Percentiles rank a stretch among this genome's conserved stretches.
Conservation (phyloP, 2,888 invertebrate genomes). For the Keiferia lycopersicella region DNA sequence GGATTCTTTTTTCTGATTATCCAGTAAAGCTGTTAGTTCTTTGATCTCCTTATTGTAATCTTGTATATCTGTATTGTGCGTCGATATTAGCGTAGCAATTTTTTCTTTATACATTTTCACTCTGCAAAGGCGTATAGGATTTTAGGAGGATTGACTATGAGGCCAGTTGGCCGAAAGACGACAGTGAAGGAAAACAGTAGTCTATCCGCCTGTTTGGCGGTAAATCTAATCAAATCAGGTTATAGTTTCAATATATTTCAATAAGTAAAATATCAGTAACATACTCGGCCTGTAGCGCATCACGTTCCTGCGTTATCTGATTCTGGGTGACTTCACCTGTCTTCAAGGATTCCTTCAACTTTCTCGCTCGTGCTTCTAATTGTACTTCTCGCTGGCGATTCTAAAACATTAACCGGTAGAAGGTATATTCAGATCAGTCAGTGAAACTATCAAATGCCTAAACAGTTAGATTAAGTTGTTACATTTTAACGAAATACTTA, state of each 20-base stretch:
- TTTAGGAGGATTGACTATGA: no score
- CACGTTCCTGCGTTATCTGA: conserved; percentile 65
- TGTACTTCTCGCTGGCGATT: conserved; percentile 71
- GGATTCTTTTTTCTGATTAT: conserved; percentile 48
- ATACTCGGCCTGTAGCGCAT: conserved; percentile 63
- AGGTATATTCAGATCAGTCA: neutral
- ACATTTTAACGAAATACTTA: no score
- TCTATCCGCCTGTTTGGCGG: no score
- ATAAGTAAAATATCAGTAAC: conserved; percentile 32
- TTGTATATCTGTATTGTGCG: conserved; percentile 54
- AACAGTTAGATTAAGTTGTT: neutral
- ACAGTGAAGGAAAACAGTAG: no score
- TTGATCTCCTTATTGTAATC: conserved; percentile 59
- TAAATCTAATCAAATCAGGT: no score
- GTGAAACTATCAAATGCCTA: neutral
- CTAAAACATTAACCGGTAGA: conserved; percentile 42
- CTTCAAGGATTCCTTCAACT: conserved; percentile 69
- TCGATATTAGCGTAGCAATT: conserved; percentile 52
- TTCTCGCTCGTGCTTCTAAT: conserved; percentile 70
- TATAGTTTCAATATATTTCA: no score
- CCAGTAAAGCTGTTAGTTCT: conserved; percentile 49
- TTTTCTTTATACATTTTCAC: conserved; percentile 59
- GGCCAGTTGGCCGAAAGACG: no score
- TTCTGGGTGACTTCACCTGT: conserved; percentile 67
- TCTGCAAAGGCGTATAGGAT: conserved; percentile 40